Evolutionary conservation across 2,113 vertebrate species (phyloP), one percentile per base, ranked within the genome.

Genomic region (Ctenodactylus gundi): DNA sequence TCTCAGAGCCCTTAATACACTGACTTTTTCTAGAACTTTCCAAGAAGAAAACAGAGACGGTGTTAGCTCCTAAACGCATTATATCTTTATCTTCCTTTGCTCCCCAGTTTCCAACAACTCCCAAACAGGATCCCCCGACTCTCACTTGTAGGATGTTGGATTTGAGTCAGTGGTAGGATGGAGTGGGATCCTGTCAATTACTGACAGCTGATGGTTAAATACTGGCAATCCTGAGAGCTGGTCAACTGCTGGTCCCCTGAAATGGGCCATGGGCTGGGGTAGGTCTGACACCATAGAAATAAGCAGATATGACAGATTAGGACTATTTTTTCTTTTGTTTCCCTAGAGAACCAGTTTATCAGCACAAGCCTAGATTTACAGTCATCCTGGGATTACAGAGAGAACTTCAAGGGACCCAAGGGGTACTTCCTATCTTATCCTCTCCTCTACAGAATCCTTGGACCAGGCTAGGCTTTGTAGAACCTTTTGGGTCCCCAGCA

Each of bases 341-440:
- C 15, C 8, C 51, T 6, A 1, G 44, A 29, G 39, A 83, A 41
- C 13, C 11, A 3, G 14, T 34, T 53, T 3, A 27, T 5, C 9
- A 3, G 20, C 53, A 31, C 1, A 3, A 44, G 36, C 4, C 62
- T 44, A 34, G 18, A 10, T 21, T 20, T 25, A 25, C 4, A 23
- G 13, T 36, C 41, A 57, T 62, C 14, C 88, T 46, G 9, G 49
- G 31, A 39, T 18, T 36, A 31, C 84, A 72, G 72, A 14, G 20
- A 1, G 0, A 17, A 6, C 36, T 20, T 0, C 10, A 7, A 46
- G 9, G 46, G 3, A 2, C 21, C 55, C 9, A n/a, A 46, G 55
- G 41, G 39, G 2, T 36, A n/a, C 29, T 67, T 65, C 34, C 1
- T 11, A 9, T 31, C 64, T 53, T 17, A 3, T 25, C 18, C 2